phyloP scores from a whole-genome alignment of 2,797 vertebrate species.

The Peromyscus aztecus region DNA sequence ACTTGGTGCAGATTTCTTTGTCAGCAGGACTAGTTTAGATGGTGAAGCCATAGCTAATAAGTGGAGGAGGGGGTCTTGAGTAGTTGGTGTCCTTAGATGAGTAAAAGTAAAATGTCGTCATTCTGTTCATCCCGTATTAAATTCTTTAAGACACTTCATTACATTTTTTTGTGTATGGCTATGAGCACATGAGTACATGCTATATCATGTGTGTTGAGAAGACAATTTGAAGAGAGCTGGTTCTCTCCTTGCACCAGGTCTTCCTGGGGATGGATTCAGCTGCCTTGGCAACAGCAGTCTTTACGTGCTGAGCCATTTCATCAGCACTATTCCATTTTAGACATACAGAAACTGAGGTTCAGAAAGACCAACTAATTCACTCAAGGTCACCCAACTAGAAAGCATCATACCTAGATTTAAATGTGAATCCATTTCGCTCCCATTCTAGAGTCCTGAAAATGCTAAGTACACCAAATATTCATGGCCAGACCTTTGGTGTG shows the following conservation, averaged over 20 bases:
- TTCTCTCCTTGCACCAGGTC: neutral
- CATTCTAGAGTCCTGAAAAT: neutral
- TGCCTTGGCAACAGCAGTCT: neutral
- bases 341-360: neutral
- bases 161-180: neutral
- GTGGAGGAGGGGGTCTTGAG: no score
- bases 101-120: neutral
- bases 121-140: neutral
- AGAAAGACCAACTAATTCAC: neutral
- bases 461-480: rapidly evolving
- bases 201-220: neutral
- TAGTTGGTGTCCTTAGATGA: neutral
- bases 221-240: neutral
- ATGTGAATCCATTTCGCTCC: neutral
- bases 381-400: neutral
- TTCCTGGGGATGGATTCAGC: neutral
- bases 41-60: neutral
- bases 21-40: neutral
- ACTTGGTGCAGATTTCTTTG: neutral
- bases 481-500: rapidly evolving
- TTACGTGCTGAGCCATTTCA: neutral
- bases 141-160: neutral
- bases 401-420: neutral
- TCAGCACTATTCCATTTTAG: neutral
- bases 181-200: neutral